phyloP scores from a whole-genome alignment of 2,797 vertebrate species.

The Chaenodraco wilsoni region DNA sequence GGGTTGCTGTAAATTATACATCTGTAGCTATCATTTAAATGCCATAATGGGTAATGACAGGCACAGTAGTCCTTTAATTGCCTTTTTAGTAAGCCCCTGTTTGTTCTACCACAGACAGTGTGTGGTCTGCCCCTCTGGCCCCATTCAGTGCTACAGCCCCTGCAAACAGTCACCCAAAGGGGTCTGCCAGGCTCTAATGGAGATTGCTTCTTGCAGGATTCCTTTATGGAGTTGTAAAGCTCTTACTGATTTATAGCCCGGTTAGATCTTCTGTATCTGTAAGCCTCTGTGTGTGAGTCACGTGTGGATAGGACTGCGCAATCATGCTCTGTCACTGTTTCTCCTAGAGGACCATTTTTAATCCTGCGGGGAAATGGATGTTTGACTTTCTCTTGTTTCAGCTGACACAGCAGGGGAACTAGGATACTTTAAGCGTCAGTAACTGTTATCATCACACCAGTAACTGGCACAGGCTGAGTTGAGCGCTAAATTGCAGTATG shows the following conservation, averaged over 20 bases:
- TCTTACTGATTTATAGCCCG: conserved; percentile 65
- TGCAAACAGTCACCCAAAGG: conserved; percentile 61
- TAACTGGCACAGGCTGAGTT: conserved; percentile 16
- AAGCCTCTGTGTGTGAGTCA: conserved; percentile 20
- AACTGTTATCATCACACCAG: conserved; percentile 25
- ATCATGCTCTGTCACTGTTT: conserved; percentile 51
- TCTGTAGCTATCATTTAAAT: conserved; percentile 5
- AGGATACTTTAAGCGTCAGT: conserved; percentile 12
- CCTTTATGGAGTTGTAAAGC: conserved; percentile 75
- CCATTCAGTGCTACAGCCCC: conserved; percentile 27
- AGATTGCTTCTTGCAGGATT: conserved; percentile 65
- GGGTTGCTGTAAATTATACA: conserved; percentile 14
- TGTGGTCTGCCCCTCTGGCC: conserved; percentile 8
- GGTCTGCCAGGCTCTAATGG: conserved; percentile 56
- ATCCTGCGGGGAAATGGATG: conserved; percentile 18
- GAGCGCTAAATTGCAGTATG: conserved; percentile 9
- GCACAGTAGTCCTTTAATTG: not conserved
- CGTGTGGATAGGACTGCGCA: conserved; percentile 17
- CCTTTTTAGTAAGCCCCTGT: not conserved
- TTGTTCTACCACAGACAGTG: not conserved
- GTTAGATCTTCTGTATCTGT: conserved; percentile 48
- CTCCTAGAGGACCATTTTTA: conserved; percentile 24
- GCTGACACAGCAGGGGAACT: conserved; percentile 28
- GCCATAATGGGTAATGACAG: not conserved
- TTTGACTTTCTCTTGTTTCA: conserved; percentile 22